Base-by-base conservation (phyloP, 2,797 vertebrate genomes). In the Delichon dasypus region DNA sequence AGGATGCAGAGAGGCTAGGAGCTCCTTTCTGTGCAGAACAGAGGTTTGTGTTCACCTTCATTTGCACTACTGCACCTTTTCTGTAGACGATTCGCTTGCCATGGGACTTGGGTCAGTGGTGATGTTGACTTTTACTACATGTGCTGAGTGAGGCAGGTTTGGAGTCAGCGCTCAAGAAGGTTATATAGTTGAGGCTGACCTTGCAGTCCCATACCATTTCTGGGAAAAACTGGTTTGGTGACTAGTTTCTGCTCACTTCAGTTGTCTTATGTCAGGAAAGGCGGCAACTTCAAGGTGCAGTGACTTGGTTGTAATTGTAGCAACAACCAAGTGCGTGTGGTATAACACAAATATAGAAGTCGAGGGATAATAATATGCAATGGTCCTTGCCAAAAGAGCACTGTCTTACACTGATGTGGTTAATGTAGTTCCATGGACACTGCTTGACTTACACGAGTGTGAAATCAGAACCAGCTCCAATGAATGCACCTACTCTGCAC, bases 401-500 rank as follows among this genome's bases (percentile, higher is more conserved):
- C 72, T 72, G 10, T 70, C 10, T 38, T 36, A 23, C 19, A 18
- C 16, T 2, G 4, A 9, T 29, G 47, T 65, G 54, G 36, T 83
- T 81, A 47, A 58, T 0, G 0, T 29, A 86, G 44, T 67, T 48
- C 68, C 27, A 11, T 1, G 8, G 60, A 60, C 57, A 2, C 29
- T 50, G 48, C 71, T 64, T 38, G 47, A 29, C 27, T 70, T 50
- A 17, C 6, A 5, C 0, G 0, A 47, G 13, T 34, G 25, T 58
- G 53, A 70, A 77, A 65, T 85, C 79, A 36, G 82, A 74, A 55
- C 40, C 51, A 36, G n/a, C 40, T 84, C 51, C 48, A 71, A 57
- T 36, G 64, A 93, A 61, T 2, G 0, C 36, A n/a, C 82, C 64
- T 44, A 7, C 62, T 65, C 44, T 54, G 74, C 71, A 72, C 72